phyloP scores from a whole-genome alignment of 2,113 vertebrate species.

The Tiliqua scincoides region DNA sequence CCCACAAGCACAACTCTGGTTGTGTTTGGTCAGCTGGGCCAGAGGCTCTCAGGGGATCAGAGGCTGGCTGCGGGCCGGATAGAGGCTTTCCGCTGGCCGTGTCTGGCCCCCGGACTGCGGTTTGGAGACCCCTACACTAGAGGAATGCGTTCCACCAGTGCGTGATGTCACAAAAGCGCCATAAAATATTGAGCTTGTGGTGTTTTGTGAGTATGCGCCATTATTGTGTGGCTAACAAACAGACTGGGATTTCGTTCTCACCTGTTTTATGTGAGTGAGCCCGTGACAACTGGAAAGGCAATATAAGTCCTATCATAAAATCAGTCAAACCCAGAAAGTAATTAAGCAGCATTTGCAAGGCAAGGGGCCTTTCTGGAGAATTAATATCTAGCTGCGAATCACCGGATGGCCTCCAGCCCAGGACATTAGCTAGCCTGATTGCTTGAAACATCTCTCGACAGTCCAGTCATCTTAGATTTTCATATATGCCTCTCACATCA shows the following conservation, averaged over 20 bases:
- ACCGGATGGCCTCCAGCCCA: slow-evolving; percentile 53
- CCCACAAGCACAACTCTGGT: no score
- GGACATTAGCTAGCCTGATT: slow-evolving; percentile 57
- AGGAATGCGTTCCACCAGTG: no score
- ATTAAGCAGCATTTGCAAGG: slow-evolving; percentile 64
- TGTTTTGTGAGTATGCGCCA: slow-evolving; percentile 66
- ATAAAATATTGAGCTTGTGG: slow-evolving; percentile 63
- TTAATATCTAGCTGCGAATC: slow-evolving; percentile 35
- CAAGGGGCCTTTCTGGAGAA: slow-evolving; percentile 51
- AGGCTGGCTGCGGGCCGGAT: no score
- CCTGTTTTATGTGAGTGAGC: slow-evolving; percentile 41
- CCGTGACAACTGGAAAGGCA: slow-evolving; percentile 47
- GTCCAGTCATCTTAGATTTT: slow-evolving; percentile 48
- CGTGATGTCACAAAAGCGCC: no score
- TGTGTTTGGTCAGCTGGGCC: no score
- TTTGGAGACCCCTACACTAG: no score
- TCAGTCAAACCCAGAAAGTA: slow-evolving; percentile 61
- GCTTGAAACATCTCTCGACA: slow-evolving; percentile 44
- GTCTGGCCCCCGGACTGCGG: no score
- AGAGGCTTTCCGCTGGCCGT: no score
- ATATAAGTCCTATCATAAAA: slow-evolving; percentile 50
- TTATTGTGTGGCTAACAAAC: slow-evolving; percentile 65
- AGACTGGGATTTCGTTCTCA: slow-evolving; percentile 38
- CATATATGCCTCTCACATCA: slow-evolving; percentile 13
- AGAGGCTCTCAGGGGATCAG: no score